Evolutionary conservation across 2,113 vertebrate species (phyloP).

Genomic region (Corythaeola cristata): DNA sequence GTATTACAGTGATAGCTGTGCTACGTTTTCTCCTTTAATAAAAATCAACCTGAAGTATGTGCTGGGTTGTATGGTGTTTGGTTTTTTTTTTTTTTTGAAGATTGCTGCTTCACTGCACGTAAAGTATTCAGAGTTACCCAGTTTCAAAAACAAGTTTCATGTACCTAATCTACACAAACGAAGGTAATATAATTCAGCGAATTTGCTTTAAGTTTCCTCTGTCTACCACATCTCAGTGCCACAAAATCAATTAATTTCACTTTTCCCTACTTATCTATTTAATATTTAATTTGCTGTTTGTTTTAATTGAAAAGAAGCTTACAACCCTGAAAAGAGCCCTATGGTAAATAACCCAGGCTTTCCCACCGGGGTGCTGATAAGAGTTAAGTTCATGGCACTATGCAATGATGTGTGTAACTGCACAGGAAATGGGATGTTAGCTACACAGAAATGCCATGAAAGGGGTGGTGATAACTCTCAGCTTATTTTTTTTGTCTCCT

Average conservation of each 20-base stretch:
- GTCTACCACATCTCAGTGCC: not conserved
- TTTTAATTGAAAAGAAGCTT: slow-evolving; percentile 39
- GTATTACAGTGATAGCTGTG: not conserved
- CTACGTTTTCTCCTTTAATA: not conserved
- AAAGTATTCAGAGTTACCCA: not conserved
- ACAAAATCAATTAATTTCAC: slow-evolving; percentile 13
- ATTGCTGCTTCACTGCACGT: not conserved
- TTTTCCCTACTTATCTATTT: slow-evolving; percentile 6
- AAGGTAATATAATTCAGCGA: not conserved
- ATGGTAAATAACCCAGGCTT: slow-evolving; percentile 2
- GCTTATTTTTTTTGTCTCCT: not conserved
- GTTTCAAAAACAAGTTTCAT: not conserved
- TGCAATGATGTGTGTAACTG: slow-evolving; percentile 15
- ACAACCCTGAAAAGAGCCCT: not conserved
- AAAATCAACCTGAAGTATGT: not conserved
- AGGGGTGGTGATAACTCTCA: not conserved
- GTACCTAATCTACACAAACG: not conserved
- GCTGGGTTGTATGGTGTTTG: not conserved
- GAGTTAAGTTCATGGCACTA: slow-evolving; percentile 13
- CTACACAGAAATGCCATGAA: not conserved
- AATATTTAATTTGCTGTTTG: slow-evolving; percentile 48
- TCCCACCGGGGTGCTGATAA: slow-evolving; percentile 36
- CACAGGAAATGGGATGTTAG: slow-evolving; percentile 30
- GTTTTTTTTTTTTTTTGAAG: not conserved
- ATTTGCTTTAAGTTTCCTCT: not conserved